Evolutionary conservation across 2,888 invertebrate genomes (phyloP), one percentile per base, ranked within the genome.

Genomic region (Mythimna lalbum): DNA sequence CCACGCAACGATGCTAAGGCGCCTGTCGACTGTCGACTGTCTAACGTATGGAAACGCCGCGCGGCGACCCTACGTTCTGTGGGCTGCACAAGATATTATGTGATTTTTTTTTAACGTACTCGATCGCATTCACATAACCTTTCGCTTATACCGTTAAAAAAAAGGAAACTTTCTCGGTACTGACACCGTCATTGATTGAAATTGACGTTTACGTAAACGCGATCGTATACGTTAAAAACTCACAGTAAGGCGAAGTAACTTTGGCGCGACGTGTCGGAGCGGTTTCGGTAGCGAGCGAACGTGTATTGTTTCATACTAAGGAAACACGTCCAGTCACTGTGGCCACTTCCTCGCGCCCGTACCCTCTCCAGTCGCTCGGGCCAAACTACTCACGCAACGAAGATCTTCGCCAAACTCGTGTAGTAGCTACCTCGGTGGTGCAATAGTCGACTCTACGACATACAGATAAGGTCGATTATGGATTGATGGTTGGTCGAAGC

Each of bases 401-500:
- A 7, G 0, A 19, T 43, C 5, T 17, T n/a, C 36, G 57, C 21
- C 17, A 17, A 5, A 57, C 69, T 71, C 27, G 78, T 74, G 56
- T 74, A 52, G 63, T 63, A 74, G 80, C 63, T 63, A 53, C 19
- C 27, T 69, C 66, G 71, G 39, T 63, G 27, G 53, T 76, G 76
- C 76, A 57, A 73, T 43, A 72, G n/a, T 66, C 72, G 62, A 73
- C 68, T 62, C 47, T 73, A 52, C 56, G 17, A 61, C 36, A 61
- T 47, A 39, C 50, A 43, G 50, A 50, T 69, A 70, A 70, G 39
- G 61, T 76, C 61, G 78, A 70, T 71, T 62, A 64, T 76, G 62
- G 55, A 67, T 76, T 76, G 70, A 63, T 49, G 70, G 66, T 78
- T 78, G 80, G 69, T n/a, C 55, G 53, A 55, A 59, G 64, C 59